Base-by-base conservation (phyloP, 2,113 vertebrate species). In the Pyxicephalus adspersus region DNA sequence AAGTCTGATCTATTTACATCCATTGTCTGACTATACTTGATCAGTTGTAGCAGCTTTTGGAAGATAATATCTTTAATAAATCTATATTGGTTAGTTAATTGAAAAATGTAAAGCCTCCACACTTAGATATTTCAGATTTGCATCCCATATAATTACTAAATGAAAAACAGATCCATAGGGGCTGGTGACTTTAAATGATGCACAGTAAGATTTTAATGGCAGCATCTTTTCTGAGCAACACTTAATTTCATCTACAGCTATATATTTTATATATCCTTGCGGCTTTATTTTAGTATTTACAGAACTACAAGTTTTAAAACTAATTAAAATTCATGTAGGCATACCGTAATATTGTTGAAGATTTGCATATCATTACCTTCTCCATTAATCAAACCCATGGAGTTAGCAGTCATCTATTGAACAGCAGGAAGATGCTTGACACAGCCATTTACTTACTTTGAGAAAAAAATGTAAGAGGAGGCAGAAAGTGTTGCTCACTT, bases 351-450 rank as follows among this genome's bases (percentile, higher is more conserved):
- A 67, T 78, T 68, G 64, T 68, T 25, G 51, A 57, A 55, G 50
- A 78, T 78, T 78, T 78, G 76, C 76, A 78, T 78, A 58, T 78
- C 76, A 78, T 78, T 78, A 78, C 76, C 64, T 78, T 68, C 28
- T 67, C 76, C 52, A 78, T 78, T 78, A 78, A 78, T 78, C 76
- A 78, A 67, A 67, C 76, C 76, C 76, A 19, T 67, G 76, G 76
- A 78, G 76, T 58, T 78, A 78, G 64, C 76, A 78, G 64, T 67
- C 76, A 67, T 78, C 76, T 78, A 78, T 52, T 34, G 64, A 67
- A 67, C 76, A 78, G 76, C 76, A 22, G 76, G 76, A 78, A 78
- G n/a, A 58, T 68, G 64, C 63, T 68, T 78, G 76, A 78, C 29
- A 67, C 29, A 78, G 76, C 76, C 76, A 78, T 78, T 78, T 78